Evolutionary conservation across 2,113 vertebrate genomes (phyloP).

Genomic region (Chloebia gouldiae): DNA sequence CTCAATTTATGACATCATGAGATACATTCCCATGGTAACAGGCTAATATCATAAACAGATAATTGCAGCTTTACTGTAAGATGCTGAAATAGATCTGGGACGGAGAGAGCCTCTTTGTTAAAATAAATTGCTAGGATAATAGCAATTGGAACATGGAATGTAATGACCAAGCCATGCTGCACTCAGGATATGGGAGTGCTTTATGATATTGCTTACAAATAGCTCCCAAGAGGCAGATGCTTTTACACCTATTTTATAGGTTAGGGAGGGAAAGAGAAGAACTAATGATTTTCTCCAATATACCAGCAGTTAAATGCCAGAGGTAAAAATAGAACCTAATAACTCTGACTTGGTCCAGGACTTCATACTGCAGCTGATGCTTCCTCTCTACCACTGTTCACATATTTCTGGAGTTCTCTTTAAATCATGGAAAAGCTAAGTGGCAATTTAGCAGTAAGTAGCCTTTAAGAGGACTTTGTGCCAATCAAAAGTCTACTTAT

Average conservation of each 20-base stretch:
- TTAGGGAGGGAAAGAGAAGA: neutral
- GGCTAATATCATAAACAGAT: neutral
- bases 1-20: neutral
- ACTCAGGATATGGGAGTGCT: neutral
- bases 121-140: conserved; percentile 13
- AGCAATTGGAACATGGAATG: neutral
- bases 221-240: neutral
- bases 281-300: conserved; percentile 1
- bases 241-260: conserved; percentile 22
- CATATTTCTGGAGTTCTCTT: neutral
- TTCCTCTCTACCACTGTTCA: neutral
- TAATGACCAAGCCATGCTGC: neutral
- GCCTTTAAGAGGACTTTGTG: neutral
- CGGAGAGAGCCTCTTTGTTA: neutral
- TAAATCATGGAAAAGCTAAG: neutral
- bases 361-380: neutral
- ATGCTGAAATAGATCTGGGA: neutral
- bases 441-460: neutral
- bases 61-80: conserved; percentile 6
- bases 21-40: neutral
- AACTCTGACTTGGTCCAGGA: neutral
- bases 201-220: neutral
- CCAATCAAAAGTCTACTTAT: neutral
- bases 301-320: neutral
- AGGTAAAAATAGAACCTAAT: neutral